phyloP scores from a whole-genome alignment of 1,140 invertebrate species.

The Bicyclus anynana region DNA sequence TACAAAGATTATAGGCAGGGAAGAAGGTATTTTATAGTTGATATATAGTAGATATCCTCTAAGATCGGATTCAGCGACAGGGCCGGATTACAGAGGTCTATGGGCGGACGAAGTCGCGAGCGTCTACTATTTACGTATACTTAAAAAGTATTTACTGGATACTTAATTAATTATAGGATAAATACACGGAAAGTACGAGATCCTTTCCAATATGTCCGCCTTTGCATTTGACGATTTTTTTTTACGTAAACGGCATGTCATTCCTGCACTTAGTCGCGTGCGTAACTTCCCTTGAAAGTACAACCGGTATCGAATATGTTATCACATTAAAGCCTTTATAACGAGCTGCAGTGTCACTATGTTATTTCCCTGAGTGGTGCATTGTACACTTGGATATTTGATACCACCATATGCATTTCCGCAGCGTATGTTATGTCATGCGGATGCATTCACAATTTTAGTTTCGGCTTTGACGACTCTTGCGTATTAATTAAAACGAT shows the following conservation, averaged over 20 bases:
- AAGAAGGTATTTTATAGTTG: no score
- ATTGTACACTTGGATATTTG: not conserved
- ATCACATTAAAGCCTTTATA: not conserved
- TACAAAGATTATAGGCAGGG: no score
- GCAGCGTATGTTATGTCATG: constrained; percentile 23
- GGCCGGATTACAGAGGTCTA: no score
- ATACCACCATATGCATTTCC: constrained; percentile 26
- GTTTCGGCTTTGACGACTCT: constrained; percentile 40
- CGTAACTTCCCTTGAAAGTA: not conserved
- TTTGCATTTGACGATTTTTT: no score
- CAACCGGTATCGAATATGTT: not conserved
- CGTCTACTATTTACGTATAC: no score
- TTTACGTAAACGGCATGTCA: not conserved
- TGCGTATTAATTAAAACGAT: constrained; percentile 40
- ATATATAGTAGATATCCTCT: no score
- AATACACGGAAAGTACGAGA: no score
- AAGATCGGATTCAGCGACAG: no score
- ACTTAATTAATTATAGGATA: no score
- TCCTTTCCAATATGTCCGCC: no score
- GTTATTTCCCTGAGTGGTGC: not conserved
- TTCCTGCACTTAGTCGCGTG: not conserved
- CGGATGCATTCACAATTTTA: constrained; percentile 33
- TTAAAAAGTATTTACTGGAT: no score
- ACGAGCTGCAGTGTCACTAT: not conserved
- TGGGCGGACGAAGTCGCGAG: no score